phyloP scores from a whole-genome alignment of 2,113 vertebrate genomes.

The Solea senegalensis region DNA sequence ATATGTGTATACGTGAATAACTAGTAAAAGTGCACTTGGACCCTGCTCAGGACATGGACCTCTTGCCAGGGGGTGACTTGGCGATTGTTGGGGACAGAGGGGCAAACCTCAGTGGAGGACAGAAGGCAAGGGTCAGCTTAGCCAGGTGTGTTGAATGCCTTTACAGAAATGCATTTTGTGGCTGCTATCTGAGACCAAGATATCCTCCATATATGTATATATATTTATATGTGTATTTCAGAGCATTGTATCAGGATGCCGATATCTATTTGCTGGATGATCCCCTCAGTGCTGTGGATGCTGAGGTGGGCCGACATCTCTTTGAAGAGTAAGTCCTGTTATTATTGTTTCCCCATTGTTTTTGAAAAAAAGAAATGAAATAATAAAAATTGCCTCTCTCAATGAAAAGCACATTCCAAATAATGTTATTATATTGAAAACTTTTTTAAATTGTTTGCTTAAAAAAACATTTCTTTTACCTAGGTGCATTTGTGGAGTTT shows the following conservation, averaged over 20 bases:
- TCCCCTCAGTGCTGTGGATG: slow-evolving; percentile 94
- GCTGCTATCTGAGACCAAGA: background rate
- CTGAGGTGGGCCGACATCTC: slow-evolving; percentile 91
- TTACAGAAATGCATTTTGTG: background rate
- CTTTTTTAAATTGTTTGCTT: background rate
- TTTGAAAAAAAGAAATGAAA: background rate
- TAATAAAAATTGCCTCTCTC: no score
- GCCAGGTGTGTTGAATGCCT: slow-evolving; percentile 82
- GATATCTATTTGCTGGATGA: slow-evolving; percentile 97
- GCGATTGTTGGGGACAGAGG: slow-evolving; percentile 93
- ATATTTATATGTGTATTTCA: slow-evolving; percentile 54
- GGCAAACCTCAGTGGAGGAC: slow-evolving; percentile 92
- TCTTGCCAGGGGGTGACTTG: slow-evolving; percentile 89
- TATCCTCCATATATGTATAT: background rate
- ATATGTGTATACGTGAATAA: slow-evolving; percentile 22
- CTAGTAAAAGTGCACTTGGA: slow-evolving; percentile 36
- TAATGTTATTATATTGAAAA: no score
- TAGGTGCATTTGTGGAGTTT: slow-evolving; percentile 93
- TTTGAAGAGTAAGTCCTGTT: slow-evolving; percentile 89
- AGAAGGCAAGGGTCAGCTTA: slow-evolving; percentile 93
- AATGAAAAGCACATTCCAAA: no score
- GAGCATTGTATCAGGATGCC: slow-evolving; percentile 95
- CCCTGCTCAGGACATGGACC: slow-evolving; percentile 86
- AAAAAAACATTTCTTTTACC: slow-evolving; percentile 1
- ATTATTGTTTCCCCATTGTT: background rate